Conservation (phyloP, 1,140 invertebrate species). For the Saccostrea cuccullata region DNA sequence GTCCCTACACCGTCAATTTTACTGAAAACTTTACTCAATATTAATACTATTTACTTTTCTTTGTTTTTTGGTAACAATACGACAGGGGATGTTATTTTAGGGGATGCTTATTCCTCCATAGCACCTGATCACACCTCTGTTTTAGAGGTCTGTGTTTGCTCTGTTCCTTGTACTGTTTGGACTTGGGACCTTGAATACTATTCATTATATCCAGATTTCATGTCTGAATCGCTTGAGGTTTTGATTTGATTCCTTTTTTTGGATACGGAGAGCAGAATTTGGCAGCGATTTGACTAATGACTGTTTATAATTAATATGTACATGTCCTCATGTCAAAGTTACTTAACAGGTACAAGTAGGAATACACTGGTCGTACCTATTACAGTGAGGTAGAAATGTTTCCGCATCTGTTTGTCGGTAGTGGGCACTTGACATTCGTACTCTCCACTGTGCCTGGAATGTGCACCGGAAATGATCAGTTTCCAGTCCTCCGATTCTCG, state of each 20-base stretch:
- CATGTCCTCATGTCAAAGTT: neutral
- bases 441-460: slow-evolving; percentile 38
- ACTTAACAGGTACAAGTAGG: neutral
- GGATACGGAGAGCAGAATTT: neutral
- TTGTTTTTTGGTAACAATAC: neutral
- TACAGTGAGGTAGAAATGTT: slow-evolving; percentile 42
- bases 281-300: slow-evolving; percentile 1
- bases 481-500: slow-evolving; percentile 43
- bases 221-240: too few species aligned
- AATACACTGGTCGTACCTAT: slow-evolving; percentile 31
- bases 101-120: too few species aligned
- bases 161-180: too few species aligned
- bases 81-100: neutral
- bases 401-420: slow-evolving; percentile 28
- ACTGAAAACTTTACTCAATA: too few species aligned
- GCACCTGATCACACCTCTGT: too few species aligned
- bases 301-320: neutral
- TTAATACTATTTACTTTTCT: too few species aligned
- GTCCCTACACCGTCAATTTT: too few species aligned
- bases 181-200: too few species aligned
- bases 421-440: slow-evolving; percentile 55
- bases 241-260: neutral
- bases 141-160: too few species aligned
- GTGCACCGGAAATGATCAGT: slow-evolving; percentile 45
- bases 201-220: too few species aligned